These are phyloP conservation scores for Maniola jurtina DNA, from an alignment of 1,140 invertebrate species.

Conservation along the genomic window DNA sequence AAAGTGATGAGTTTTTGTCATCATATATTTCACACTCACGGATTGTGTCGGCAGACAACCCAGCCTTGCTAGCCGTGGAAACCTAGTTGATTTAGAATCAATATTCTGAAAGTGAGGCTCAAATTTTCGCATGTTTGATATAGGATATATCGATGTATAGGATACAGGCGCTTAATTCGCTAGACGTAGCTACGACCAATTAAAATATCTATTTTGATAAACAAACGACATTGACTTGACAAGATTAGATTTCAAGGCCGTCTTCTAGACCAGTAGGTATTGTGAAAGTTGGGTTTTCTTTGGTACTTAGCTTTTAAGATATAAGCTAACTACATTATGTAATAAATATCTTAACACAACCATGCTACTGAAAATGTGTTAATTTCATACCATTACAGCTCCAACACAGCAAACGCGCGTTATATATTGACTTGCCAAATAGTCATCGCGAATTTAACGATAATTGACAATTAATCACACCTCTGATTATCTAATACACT, in stretches of 20 bases:
- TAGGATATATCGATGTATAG: no score
- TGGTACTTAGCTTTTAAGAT: background rate
- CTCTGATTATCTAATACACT: slow-evolving; percentile 5
- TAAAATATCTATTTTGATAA: slow-evolving; percentile 54
- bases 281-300: slow-evolving; percentile 67
- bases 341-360: slow-evolving; percentile 6
- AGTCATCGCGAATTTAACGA: slow-evolving; percentile 36
- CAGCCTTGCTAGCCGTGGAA: no score
- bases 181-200: slow-evolving; percentile 6
- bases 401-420: slow-evolving; percentile 54
- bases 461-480: slow-evolving; percentile 22
- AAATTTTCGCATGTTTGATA: background rate
- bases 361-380: background rate
- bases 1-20: no score
- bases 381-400: slow-evolving; percentile 49
- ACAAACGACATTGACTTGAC: slow-evolving; percentile 71
- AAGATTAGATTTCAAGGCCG: slow-evolving; percentile 76
- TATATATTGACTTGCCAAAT: slow-evolving; percentile 41
- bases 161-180: background rate
- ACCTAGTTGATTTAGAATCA: background rate
- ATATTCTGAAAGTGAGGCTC: background rate
- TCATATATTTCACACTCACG: no score
- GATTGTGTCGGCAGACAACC: no score
- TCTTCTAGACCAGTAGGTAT: slow-evolving; percentile 56
- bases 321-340: slow-evolving; percentile 20